Evolutionary conservation across 2,113 vertebrate species (phyloP).

Genomic region (Lepus europaeus): DNA sequence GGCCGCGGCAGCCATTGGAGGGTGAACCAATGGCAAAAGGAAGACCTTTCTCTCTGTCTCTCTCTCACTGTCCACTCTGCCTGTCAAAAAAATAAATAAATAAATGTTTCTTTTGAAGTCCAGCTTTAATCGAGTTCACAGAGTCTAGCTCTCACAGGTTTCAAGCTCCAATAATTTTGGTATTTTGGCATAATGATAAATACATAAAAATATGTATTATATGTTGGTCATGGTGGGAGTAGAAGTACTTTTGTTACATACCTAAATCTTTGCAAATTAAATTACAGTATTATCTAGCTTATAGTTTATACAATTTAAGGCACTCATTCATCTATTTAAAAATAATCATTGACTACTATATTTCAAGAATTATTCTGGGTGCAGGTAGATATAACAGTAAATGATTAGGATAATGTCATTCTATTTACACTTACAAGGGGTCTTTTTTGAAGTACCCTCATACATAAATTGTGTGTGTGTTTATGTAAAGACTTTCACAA

Average conservation of each 20-base stretch:
- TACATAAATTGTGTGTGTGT: background rate
- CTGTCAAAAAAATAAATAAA: too few relatives aligned
- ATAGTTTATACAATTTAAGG: background rate
- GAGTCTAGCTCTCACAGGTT: background rate
- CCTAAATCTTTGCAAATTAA: conserved; percentile 15
- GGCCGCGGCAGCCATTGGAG: too few relatives aligned
- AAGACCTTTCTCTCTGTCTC: too few relatives aligned
- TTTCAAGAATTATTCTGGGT: conserved; percentile 52
- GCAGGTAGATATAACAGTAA: background rate
- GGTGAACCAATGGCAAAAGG: too few relatives aligned
- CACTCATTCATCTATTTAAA: conserved; percentile 38
- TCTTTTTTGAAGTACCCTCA: too few relatives aligned
- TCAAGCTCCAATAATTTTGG: conserved; percentile 44
- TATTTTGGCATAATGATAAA: conserved; percentile 24
- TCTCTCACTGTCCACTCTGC: too few relatives aligned
- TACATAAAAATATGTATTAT: background rate
- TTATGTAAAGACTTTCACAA: conserved; percentile 17
- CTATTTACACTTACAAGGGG: too few relatives aligned
- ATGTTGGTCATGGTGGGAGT: background rate
- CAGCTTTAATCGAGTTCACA: background rate
- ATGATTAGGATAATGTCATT: background rate
- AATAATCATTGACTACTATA: background rate
- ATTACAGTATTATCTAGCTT: background rate
- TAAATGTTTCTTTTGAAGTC: conserved; percentile 54
- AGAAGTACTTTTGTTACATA: background rate